Base-by-base conservation (phyloP, 2,113 vertebrate genomes). In the Bubalus kerabau region DNA sequence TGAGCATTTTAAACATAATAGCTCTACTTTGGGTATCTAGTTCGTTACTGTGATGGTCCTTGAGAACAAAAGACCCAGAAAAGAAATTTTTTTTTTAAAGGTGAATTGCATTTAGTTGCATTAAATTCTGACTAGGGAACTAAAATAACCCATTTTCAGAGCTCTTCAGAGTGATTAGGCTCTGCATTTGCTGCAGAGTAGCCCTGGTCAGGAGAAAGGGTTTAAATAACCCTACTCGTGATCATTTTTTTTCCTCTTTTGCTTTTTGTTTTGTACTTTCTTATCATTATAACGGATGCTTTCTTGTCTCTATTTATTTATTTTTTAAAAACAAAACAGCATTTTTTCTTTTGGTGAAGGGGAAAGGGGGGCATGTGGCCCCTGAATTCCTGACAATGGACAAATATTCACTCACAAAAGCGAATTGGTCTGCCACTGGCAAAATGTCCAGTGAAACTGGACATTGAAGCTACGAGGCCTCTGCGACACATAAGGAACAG, bases 401-500 rank as follows among this genome's bases (percentile, higher is more conserved):
- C 99, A 99, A 64, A 99, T 99, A 98, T 99, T 99, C 98, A 99
- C 99, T 48, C 99, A 99, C 92, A 46, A 46, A 46, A 46, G 43
- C 43, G 6, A 46, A 46, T 6, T 46, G 99, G 92, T 99, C 99
- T 26, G 99, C 99, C 17, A 98, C 99, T 14, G 99, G 99, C 5
- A 99, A 98, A 98, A 99, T 99, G 98, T 99, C 98, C 99, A 99
- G 84, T 98, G 46, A 97, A 99, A 99, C 98, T 99, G 99, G 99
- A 99, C 99, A 1, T 98, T 99, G 67, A 99, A 99, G 99, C 99
- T 99, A 97, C 89, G 24, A 5, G 46, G 2, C 40, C 50, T 48
- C 56, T 96, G n/a, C 91, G 21, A 59, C 11, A 12, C 11, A 48
- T 3, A 12, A 11, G 48, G 48, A 48, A 48, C 48, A 48, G 48